phyloP scores from a whole-genome alignment of 2,113 vertebrate genomes.

The Pelusios castaneus region DNA sequence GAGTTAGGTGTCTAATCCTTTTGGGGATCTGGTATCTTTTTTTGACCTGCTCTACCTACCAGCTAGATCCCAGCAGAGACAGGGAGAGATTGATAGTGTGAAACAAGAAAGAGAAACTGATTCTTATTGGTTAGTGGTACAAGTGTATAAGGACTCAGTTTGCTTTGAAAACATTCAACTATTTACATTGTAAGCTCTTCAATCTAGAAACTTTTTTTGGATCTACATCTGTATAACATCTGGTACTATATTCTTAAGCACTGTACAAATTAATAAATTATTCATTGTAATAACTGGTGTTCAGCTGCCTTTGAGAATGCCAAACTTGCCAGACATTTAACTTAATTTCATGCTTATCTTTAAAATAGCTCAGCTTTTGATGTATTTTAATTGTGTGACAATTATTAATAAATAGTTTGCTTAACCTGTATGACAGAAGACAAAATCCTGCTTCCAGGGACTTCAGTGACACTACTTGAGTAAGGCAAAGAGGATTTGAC shows the following conservation, averaged over 20 bases:
- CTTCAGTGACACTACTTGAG: background rate
- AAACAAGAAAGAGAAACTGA: too few relatives aligned
- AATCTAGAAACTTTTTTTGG: background rate
- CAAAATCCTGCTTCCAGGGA: background rate
- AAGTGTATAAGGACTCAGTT: too few relatives aligned
- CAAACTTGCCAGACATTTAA: background rate
- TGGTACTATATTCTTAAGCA: background rate
- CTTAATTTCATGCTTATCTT: constrained; percentile 19
- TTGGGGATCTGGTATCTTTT: background rate
- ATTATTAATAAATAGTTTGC: background rate
- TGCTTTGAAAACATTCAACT: too few relatives aligned
- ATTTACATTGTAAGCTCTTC: background rate
- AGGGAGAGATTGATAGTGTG: too few relatives aligned
- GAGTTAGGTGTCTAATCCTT: too few relatives aligned
- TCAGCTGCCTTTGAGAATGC: background rate
- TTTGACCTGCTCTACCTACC: background rate
- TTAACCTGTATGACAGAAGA: background rate
- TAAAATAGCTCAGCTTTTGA: background rate
- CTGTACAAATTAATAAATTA: background rate
- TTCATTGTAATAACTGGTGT: background rate
- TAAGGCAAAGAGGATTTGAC: background rate
- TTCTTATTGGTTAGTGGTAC: too few relatives aligned
- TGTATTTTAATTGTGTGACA: background rate
- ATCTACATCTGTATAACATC: background rate
- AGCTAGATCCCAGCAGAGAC: background rate